Evolutionary conservation across 2,888 invertebrate genomes (phyloP).

Genomic region (Amphipoea oculea): DNA sequence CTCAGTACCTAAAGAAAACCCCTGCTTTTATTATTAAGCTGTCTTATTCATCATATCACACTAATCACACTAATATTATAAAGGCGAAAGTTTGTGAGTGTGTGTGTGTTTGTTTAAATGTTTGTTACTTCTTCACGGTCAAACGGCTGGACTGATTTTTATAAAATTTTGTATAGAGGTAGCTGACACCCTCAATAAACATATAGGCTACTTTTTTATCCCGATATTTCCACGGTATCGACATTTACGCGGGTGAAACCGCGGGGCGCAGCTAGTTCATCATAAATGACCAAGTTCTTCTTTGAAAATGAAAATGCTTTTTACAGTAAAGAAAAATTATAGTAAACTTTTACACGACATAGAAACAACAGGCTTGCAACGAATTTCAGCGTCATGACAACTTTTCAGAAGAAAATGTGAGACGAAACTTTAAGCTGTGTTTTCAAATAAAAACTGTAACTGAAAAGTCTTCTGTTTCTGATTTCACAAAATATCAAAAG

Average conservation of each 20-base stretch:
- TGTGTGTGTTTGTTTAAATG: too few species aligned
- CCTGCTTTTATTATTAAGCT: neutral
- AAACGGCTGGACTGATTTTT: too few species aligned
- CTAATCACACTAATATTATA: too few species aligned
- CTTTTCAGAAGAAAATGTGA: slow-evolving; percentile 12
- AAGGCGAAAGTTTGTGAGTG: too few species aligned
- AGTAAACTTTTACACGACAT: slow-evolving; percentile 5
- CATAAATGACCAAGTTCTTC: neutral
- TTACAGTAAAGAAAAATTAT: neutral
- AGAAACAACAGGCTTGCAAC: neutral
- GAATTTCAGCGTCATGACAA: neutral
- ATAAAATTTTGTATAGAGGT: too few species aligned
- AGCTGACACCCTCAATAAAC: too few species aligned
- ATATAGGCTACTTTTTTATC: too few species aligned
- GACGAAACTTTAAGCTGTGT: slow-evolving; percentile 38
- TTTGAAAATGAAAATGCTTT: neutral
- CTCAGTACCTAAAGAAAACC: neutral
- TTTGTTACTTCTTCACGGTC: too few species aligned
- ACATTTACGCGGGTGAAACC: too few species aligned
- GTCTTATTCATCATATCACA: too few species aligned
- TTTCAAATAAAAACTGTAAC: slow-evolving; percentile 25
- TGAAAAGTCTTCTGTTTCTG: slow-evolving; percentile 23
- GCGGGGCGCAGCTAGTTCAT: too few species aligned
- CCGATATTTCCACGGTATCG: too few species aligned
- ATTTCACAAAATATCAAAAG: neutral